These are phyloP conservation scores for Thymallus thymallus DNA, from an alignment of 2,113 vertebrate species.

Conservation along the genomic window DNA sequence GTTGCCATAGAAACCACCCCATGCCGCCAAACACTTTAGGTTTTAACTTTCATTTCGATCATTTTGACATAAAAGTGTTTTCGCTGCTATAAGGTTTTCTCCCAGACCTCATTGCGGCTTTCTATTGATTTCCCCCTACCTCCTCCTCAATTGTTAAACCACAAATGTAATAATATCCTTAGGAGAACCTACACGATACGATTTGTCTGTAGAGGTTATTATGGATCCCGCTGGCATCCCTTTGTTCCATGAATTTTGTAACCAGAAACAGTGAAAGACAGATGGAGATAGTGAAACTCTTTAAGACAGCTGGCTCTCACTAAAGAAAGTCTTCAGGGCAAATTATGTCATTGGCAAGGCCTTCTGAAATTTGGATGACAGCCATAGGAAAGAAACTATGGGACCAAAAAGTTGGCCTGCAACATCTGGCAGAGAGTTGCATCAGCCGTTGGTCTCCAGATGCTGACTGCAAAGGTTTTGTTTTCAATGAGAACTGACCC, in stretches of 20 bases:
- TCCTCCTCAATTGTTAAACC: neutral
- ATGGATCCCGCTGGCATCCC: slow-evolving; percentile 14
- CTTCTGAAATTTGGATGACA: slow-evolving; percentile 57
- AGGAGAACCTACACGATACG: slow-evolving; percentile 11
- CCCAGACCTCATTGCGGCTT: neutral
- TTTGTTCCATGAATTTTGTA: neutral
- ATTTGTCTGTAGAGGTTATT: slow-evolving; percentile 5
- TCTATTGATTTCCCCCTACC: neutral
- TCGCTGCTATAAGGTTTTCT: neutral
- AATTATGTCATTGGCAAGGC: slow-evolving; percentile 69
- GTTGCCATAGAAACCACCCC: slow-evolving; percentile 15
- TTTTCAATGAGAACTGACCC: slow-evolving; percentile 52
- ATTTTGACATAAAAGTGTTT: slow-evolving; percentile 24
- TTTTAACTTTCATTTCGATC: slow-evolving; percentile 12
- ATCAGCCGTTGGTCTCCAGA: slow-evolving; percentile 67
- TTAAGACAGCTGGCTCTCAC: slow-evolving; percentile 35
- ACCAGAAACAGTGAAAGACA: neutral
- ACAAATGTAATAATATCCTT: slow-evolving; percentile 1
- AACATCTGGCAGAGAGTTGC: slow-evolving; percentile 54
- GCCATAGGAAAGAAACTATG: slow-evolving; percentile 51
- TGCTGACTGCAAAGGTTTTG: slow-evolving; percentile 61
- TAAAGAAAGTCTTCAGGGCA: slow-evolving; percentile 35
- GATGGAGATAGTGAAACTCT: slow-evolving; percentile 12
- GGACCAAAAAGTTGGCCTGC: slow-evolving; percentile 31
- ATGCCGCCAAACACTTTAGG: neutral